These are phyloP conservation scores for Sitta carolinensis DNA, from an alignment of 2,797 vertebrate species.

Conservation along the genomic window DNA sequence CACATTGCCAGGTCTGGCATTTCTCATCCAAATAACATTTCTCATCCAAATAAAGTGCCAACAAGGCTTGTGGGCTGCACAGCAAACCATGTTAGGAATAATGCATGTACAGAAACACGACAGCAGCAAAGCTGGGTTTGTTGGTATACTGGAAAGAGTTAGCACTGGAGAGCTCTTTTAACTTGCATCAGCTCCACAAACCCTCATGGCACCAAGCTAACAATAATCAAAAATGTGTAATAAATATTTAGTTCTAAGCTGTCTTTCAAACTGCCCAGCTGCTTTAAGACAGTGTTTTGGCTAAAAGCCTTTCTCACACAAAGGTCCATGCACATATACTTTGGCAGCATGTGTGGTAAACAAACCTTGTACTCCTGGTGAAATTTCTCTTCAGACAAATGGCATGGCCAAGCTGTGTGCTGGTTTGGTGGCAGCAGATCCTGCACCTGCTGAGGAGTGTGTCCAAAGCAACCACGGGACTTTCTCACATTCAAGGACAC, in stretches of 20 bases:
- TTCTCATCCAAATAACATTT: slow-evolving; percentile 6
- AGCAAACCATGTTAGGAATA: neutral
- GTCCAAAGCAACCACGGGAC: neutral
- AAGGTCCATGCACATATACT: neutral
- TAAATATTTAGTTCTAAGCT: neutral
- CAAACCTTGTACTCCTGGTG: neutral
- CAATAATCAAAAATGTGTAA: neutral
- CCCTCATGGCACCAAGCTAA: neutral
- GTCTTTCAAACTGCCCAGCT: neutral
- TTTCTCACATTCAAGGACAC: neutral
- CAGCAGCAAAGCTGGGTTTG: neutral
- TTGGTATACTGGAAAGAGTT: neutral
- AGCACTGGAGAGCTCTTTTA: neutral
- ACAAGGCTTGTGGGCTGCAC: neutral
- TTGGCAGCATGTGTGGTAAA: neutral
- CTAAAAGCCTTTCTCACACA: neutral
- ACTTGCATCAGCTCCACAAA: neutral
- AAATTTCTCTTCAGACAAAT: neutral
- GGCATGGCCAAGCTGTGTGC: neutral
- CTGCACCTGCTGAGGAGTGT: neutral
- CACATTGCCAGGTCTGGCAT: slow-evolving; percentile 2
- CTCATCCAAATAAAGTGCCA: neutral
- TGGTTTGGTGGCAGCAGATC: neutral
- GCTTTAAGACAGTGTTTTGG: neutral
- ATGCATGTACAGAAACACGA: neutral